phyloP scores from a whole-genome alignment of 1,140 invertebrate genomes.

The Pseudomyrmex pallidus region DNA sequence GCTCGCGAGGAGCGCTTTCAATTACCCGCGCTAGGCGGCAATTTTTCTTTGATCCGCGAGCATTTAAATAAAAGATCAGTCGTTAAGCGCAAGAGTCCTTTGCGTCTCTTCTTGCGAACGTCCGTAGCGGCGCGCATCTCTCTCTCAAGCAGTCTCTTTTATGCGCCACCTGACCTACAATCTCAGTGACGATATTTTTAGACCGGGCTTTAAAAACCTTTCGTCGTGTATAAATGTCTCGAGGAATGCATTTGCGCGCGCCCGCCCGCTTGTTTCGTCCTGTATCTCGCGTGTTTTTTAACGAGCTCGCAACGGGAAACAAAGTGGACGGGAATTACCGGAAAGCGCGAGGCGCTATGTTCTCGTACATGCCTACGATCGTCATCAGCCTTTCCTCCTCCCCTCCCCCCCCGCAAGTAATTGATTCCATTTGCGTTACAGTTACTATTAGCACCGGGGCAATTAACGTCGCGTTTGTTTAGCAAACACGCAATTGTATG shows the following conservation, averaged over 20 bases:
- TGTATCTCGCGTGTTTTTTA: conserved; percentile 61
- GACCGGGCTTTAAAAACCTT: conserved; percentile 63
- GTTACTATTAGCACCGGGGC: conserved; percentile 61
- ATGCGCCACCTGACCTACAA: conserved; percentile 73
- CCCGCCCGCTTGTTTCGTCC: conserved; percentile 45
- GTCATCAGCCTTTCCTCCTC: neutral
- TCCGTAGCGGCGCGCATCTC: conserved; percentile 4
- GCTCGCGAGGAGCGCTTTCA: conserved; percentile 9
- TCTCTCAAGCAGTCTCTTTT: conserved; percentile 59
- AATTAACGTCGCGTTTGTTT: conserved; percentile 71
- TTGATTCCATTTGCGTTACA: conserved; percentile 65
- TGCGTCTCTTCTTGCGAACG: conserved; percentile 48
- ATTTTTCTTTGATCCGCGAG: conserved; percentile 51
- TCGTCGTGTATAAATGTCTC: conserved; percentile 48
- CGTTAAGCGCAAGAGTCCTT: conserved; percentile 25
- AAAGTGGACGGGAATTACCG: conserved; percentile 11
- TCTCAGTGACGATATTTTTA: conserved; percentile 73
- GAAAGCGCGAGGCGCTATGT: neutral
- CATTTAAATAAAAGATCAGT: conserved; percentile 63
- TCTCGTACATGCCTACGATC: neutral
- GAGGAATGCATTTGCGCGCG: conserved; percentile 13
- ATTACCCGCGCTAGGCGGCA: conserved; percentile 20
- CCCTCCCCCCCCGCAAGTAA: neutral
- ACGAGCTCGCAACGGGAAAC: conserved; percentile 13
- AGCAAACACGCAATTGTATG: conserved; percentile 60